Evolutionary conservation across 2,113 vertebrate species (phyloP), one percentile per base, ranked within the genome.

Genomic region (Embiotoca jacksoni): DNA sequence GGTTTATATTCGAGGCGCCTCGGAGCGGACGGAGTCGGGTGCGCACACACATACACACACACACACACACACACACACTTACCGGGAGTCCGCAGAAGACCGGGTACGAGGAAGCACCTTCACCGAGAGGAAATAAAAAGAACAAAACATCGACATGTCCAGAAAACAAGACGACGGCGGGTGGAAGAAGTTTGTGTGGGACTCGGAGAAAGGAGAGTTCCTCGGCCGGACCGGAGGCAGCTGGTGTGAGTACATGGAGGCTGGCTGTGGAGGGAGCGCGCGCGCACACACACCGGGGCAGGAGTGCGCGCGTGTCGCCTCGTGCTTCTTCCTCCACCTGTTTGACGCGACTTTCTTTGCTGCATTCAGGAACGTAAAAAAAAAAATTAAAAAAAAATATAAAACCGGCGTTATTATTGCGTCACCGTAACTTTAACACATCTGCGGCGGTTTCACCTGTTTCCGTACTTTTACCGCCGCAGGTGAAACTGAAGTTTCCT

Each of bases 161-260:
- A n/a, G 86, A 0, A 96, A 96, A 72, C 96, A 96, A 90, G 95
- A 96, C 0, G 95, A 96, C 5, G 96, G 96, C 37, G 95, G 96
- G 9, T 97, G 96, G 97, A 97, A 96, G 95, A 94, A 94, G 92
- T 96, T 96, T 74, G 10, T 97, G 77, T 98, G 96, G 96, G 89
- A 98, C 84, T 96, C 96, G 0, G 96, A 98, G 75, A 97, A 92
- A 58, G 95, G 96, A 79, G 96, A 97, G 89, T 89, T 97, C 72
- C 67, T 97, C 10, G 97, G 97, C 66, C 94, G 97, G 3, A 98
- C 96, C 1, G 96, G 96, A 0, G 77, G 94, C 60, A 98, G 97
- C 11, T 98, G 97, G 97, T 95, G 97, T 98, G 82, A 96, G 97
- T 96, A 52, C 41, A 23, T 23, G 23, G 1, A 23, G 10, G 41